Base-by-base conservation (phyloP, 2,797 vertebrate species). In the Carduelis carduelis region DNA sequence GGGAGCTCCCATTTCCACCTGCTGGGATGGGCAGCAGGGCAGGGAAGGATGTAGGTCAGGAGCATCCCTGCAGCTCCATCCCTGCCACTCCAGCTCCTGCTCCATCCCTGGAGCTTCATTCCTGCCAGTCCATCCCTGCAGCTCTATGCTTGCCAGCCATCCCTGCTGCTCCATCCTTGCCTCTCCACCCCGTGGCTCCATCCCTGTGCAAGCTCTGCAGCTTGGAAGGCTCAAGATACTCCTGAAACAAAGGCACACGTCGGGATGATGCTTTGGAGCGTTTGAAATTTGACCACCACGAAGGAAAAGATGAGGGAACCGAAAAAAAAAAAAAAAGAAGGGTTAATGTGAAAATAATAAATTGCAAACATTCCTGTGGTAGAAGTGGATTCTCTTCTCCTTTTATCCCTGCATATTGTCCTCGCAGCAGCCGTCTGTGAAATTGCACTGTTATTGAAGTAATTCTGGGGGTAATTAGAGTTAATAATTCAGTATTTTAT, bases 401-500 rank as follows among this genome's bases (percentile, higher is more conserved):
- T 96, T 96, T 96, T 91, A 96, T 96, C 96, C 96, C 94, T 92
- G 93, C 85, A 75, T 44, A 96, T 95, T 95, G 96, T 95, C 97
- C 97, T 97, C 91, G 56, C 96, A 97, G 97, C 97, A 97, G 97
- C 96, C 96, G 95, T 95, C 97, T 97, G 97, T 97, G 96, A 97
- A 97, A 97, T 97, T 96, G 95, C 92, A 79, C 96, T 95, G 96
- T 96, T 97, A 97, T 97, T 97, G 97, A 97, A 97, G 96, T 97
- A 96, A 97, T 97, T 97, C 97, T 97, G 97, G 96, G 96, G 95
- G 94, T 97, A 97, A 97, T 97, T 97, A 97, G 96, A 97, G 95
- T 97, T 97, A 97, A 97, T 97, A 97, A 97, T 97, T 97, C 97
- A 95, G 96, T 95, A 97, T 97, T 97, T 97, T 97, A 97, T 97